These are phyloP conservation scores for Xylota sylvarum DNA, from an alignment of 2,888 invertebrate genomes.

Conservation along the genomic window DNA sequence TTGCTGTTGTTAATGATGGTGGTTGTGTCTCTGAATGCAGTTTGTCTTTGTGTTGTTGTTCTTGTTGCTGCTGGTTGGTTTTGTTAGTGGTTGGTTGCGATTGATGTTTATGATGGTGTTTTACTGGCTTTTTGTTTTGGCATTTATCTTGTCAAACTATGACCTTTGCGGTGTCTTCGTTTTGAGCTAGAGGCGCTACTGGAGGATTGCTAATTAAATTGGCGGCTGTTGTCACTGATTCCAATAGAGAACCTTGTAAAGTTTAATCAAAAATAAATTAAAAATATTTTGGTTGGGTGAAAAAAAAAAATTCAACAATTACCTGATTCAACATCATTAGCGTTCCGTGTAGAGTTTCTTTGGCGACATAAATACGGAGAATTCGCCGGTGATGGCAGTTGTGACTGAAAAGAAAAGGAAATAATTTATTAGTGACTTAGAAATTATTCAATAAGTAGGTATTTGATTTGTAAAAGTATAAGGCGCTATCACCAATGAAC, in stretches of 20 bases:
- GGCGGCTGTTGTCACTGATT: slow-evolving; percentile 80
- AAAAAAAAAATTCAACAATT: slow-evolving; percentile 16
- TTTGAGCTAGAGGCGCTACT: slow-evolving; percentile 78
- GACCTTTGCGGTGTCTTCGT: slow-evolving; percentile 80
- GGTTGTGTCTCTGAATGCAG: slow-evolving; percentile 60
- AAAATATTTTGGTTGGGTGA: neutral
- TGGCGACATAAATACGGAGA: slow-evolving; percentile 94
- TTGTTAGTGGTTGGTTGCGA: slow-evolving; percentile 36
- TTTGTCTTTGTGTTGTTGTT: slow-evolving; percentile 44
- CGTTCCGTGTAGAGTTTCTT: slow-evolving; percentile 88
- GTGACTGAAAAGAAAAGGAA: slow-evolving; percentile 81
- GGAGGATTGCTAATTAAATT: slow-evolving; percentile 79
- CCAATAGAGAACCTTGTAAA: slow-evolving; percentile 82
- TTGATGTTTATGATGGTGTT: slow-evolving; percentile 55
- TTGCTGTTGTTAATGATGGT: slow-evolving; percentile 75
- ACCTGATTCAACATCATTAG: slow-evolving; percentile 84
- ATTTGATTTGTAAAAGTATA: no score
- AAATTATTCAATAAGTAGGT: no score
- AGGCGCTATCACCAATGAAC: no score
- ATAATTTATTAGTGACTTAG: no score
- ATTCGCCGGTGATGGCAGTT: slow-evolving; percentile 90
- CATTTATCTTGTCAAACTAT: slow-evolving; percentile 83
- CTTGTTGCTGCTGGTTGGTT: slow-evolving; percentile 31
- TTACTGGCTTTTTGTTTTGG: slow-evolving; percentile 61
- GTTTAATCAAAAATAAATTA: slow-evolving; percentile 23